phyloP scores from a whole-genome alignment of 2,113 vertebrate species.

The Puntigrus tetrazona region DNA sequence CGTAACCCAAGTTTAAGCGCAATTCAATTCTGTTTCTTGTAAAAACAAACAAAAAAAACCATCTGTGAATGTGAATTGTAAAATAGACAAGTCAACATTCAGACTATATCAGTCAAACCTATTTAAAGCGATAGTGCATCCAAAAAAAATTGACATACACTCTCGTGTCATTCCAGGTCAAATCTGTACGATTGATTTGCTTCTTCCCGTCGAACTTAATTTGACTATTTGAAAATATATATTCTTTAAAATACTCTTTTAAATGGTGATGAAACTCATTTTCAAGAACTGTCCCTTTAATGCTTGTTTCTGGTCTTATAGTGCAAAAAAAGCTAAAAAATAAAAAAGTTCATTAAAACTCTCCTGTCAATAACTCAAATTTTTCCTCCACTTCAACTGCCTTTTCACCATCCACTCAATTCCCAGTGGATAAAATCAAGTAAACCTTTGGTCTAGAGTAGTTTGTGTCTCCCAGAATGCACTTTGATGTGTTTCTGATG shows the following conservation, averaged over 20 bases:
- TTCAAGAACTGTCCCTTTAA: neutral
- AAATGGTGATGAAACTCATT: neutral
- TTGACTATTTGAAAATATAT: too few species aligned
- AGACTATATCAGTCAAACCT: neutral
- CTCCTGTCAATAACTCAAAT: neutral
- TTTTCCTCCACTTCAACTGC: neutral
- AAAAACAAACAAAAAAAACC: neutral
- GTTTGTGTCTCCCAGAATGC: slow-evolving; percentile 2
- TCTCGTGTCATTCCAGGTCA: neutral
- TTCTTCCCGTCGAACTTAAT: neutral
- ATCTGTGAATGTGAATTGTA: neutral
- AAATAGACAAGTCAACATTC: neutral
- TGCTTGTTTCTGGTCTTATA: neutral
- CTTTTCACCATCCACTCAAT: neutral
- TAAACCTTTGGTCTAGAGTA: slow-evolving; percentile 10
- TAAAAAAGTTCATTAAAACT: neutral
- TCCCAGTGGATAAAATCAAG: neutral
- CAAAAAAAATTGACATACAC: neutral
- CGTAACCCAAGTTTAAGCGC: neutral
- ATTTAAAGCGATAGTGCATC: neutral
- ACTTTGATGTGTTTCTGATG: slow-evolving; percentile 22
- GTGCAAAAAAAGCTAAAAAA: neutral
- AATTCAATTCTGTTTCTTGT: neutral
- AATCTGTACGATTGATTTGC: neutral
- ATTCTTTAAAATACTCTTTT: neutral